Evolutionary conservation across 1,140 invertebrate species (phyloP).

Genomic region (Sycophaga agraensis): DNA sequence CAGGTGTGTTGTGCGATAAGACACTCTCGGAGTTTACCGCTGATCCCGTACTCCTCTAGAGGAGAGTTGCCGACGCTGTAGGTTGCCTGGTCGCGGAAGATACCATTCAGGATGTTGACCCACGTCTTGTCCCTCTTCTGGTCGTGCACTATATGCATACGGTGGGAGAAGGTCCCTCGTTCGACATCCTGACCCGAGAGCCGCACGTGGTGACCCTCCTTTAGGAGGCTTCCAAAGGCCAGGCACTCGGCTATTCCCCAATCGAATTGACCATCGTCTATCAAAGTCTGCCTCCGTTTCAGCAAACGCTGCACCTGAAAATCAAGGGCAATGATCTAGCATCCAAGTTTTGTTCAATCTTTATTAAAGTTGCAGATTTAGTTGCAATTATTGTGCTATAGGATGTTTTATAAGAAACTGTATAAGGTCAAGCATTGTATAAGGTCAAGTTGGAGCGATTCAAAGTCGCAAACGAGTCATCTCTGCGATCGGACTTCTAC

Average conservation of each 20-base stretch:
- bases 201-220: slow-evolving; percentile 63
- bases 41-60: slow-evolving; percentile 76
- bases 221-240: slow-evolving; percentile 76
- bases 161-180: slow-evolving; percentile 78
- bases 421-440: too few relatives aligned
- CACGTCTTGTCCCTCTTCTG: slow-evolving; percentile 72
- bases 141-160: slow-evolving; percentile 84
- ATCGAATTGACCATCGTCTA: slow-evolving; percentile 67
- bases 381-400: too few relatives aligned
- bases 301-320: slow-evolving; percentile 50
- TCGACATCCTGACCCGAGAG: slow-evolving; percentile 87
- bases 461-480: too few relatives aligned
- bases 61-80: slow-evolving; percentile 82
- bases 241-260: slow-evolving; percentile 86
- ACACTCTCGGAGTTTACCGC: too few relatives aligned
- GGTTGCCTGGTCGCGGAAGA: slow-evolving; percentile 73
- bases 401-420: too few relatives aligned
- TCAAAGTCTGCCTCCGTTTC: slow-evolving; percentile 68
- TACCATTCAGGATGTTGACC: slow-evolving; percentile 63
- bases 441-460: too few relatives aligned
- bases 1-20: too few relatives aligned
- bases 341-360: too few relatives aligned
- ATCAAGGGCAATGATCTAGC: too few relatives aligned
- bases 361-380: too few relatives aligned
- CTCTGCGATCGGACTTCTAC: too few relatives aligned